Conservation (phyloP, 2,888 invertebrate genomes). For the Thelaira solivaga region DNA sequence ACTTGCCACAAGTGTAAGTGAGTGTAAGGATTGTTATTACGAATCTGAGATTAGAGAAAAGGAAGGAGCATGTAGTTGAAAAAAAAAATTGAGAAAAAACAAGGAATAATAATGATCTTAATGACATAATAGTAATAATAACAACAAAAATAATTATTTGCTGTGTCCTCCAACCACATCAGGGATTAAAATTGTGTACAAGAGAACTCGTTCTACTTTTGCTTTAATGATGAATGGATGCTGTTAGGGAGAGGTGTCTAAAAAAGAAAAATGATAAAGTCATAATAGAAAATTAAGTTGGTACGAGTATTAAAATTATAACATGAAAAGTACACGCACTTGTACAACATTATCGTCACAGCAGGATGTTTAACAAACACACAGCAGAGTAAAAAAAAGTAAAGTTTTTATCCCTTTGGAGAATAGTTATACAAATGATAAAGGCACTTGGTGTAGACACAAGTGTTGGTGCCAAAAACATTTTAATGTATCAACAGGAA, state of each 20-base stretch:
- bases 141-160: conserved; percentile 34
- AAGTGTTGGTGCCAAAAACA: conserved; percentile 3
- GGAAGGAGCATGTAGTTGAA: background rate
- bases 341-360: conserved; percentile 47
- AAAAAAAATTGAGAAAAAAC: too few relatives aligned
- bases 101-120: conserved; percentile 1
- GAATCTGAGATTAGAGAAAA: background rate
- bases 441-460: background rate
- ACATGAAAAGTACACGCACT: conserved; percentile 20
- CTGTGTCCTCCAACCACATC: conserved; percentile 6
- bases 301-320: conserved; percentile 20
- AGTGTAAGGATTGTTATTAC: too few relatives aligned
- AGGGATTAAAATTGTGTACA: too few relatives aligned
- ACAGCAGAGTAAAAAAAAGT: background rate
- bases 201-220: too few relatives aligned
- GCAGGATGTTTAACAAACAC: conserved; percentile 34
- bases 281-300: conserved; percentile 45
- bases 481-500: conserved; percentile 29
- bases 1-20: too few relatives aligned
- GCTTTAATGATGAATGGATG: too few relatives aligned
- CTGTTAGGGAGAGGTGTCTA: background rate
- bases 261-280: conserved; percentile 11
- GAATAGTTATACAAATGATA: background rate
- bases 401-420: conserved; percentile 32
- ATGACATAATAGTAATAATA: conserved; percentile 19